Percentiles rank a stretch among this genome's conserved stretches.
Evolutionary conservation across 2,888 invertebrate species (phyloP).

Genomic region (Chymomyza procnemis): DNA sequence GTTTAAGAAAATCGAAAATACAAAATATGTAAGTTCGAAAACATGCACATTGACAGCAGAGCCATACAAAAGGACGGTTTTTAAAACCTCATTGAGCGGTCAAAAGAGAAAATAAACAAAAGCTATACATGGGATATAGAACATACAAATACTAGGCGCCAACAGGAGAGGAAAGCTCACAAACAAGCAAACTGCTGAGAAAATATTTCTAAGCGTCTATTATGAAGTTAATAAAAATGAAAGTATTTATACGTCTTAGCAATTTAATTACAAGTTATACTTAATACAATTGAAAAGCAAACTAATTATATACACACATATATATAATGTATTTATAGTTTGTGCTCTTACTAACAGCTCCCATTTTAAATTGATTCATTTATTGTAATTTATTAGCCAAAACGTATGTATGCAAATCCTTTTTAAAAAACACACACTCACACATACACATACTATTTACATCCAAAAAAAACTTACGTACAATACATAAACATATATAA

Average conservation of each 20-base stretch:
- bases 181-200: not conserved
- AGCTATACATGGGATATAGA: not conserved
- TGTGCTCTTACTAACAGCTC: constrained; percentile 45
- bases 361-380: not conserved
- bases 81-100: constrained; percentile 34
- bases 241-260: constrained; percentile 68
- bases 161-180: not conserved
- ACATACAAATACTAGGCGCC: not conserved
- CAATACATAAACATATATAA: not conserved
- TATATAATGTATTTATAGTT: constrained; percentile 56
- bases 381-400: not conserved
- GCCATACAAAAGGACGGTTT: constrained; percentile 34
- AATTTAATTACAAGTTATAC: constrained; percentile 66
- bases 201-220: constrained; percentile 4
- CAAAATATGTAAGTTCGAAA: constrained; percentile 56
- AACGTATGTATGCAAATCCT: not conserved
- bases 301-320: constrained; percentile 30
- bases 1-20: constrained; percentile 41
- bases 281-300: constrained; percentile 44
- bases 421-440: not conserved
- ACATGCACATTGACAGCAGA: constrained; percentile 15
- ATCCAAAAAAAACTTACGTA: not conserved
- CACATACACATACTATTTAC: too few relatives aligned
- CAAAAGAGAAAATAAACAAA: not conserved
- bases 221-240: constrained; percentile 24